Conservation (phyloP, 2,797 vertebrate genomes). For the Knipowitschia caucasica region DNA sequence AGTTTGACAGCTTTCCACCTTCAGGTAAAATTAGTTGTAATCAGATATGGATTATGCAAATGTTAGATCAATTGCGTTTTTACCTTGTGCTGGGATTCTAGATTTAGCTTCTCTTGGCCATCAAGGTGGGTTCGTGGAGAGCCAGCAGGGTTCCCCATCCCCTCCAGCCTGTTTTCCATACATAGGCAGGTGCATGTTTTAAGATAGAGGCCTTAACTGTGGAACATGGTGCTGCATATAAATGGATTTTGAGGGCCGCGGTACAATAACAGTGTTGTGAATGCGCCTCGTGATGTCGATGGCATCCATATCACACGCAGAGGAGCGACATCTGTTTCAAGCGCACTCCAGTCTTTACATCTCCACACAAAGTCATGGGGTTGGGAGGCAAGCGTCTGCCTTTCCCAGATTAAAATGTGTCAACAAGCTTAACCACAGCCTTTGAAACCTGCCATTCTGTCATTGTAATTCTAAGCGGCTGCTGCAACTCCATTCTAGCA, state of each 20-base stretch:
- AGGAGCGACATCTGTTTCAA: conserved; percentile 69
- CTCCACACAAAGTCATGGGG: conserved; percentile 64
- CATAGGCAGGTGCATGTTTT: conserved; percentile 77
- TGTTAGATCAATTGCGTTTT: conserved; percentile 67
- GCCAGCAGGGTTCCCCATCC: conserved; percentile 65
- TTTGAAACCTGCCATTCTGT: conserved; percentile 64
- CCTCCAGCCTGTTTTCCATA: conserved; percentile 68
- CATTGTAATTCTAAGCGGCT: conserved; percentile 60
- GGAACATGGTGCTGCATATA: conserved; percentile 59
- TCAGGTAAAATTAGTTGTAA: conserved; percentile 59
- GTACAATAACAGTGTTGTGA: conserved; percentile 66
- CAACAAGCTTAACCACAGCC: conserved; percentile 69
- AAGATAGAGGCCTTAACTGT: conserved; percentile 75
- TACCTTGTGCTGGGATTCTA: conserved; percentile 48
- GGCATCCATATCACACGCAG: conserved; percentile 64
- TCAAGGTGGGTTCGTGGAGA: conserved; percentile 62
- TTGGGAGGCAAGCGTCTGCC: conserved; percentile 63
- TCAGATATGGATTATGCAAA: conserved; percentile 72
- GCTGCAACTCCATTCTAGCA: conserved; percentile 63
- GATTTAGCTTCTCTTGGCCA: conserved; percentile 60
- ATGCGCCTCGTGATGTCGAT: conserved; percentile 65
- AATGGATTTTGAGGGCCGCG: conserved; percentile 56
- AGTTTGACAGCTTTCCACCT: conserved; percentile 47
- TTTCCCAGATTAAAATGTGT: conserved; percentile 73
- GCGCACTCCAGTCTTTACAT: conserved; percentile 65